Evolutionary conservation across 2,888 invertebrate genomes (phyloP).

Genomic region (Ormia ochracea): DNA sequence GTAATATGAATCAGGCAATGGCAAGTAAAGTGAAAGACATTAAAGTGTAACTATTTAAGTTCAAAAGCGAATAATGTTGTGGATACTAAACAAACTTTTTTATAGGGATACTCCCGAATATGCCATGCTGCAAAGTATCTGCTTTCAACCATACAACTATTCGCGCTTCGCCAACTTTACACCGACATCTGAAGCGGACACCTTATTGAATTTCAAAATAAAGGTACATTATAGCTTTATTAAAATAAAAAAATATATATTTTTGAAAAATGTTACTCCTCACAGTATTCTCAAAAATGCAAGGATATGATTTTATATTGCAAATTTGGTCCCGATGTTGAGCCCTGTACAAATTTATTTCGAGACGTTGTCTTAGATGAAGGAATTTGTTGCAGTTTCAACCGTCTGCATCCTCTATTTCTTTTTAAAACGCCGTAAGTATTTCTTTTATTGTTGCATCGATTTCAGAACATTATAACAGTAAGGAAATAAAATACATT

Average conservation of each 20-base stretch:
- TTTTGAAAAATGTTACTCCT: background rate
- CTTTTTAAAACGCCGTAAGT: constrained; percentile 37
- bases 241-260: background rate
- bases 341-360: constrained; percentile 82
- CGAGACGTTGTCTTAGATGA: constrained; percentile 86
- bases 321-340: constrained; percentile 80
- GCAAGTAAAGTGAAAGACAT: constrained; percentile 81
- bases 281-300: constrained; percentile 80
- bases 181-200: constrained; percentile 17
- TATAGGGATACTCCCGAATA: constrained; percentile 45
- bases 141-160: constrained; percentile 45
- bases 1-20: constrained; percentile 87
- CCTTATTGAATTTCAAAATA: constrained; percentile 20
- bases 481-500: background rate
- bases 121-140: constrained; percentile 41
- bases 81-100: background rate
- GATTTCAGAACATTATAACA: background rate
- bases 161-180: constrained; percentile 16
- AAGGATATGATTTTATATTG: constrained; percentile 83
- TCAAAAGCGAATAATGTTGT: too few species aligned
- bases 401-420: constrained; percentile 80
- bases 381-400: constrained; percentile 88
- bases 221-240: background rate
- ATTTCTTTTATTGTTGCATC: background rate
- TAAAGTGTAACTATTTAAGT: constrained; percentile 41